Evolutionary conservation across 2,113 vertebrate genomes (phyloP), one percentile per base, ranked within the genome.

Genomic region (Alosa alosa): DNA sequence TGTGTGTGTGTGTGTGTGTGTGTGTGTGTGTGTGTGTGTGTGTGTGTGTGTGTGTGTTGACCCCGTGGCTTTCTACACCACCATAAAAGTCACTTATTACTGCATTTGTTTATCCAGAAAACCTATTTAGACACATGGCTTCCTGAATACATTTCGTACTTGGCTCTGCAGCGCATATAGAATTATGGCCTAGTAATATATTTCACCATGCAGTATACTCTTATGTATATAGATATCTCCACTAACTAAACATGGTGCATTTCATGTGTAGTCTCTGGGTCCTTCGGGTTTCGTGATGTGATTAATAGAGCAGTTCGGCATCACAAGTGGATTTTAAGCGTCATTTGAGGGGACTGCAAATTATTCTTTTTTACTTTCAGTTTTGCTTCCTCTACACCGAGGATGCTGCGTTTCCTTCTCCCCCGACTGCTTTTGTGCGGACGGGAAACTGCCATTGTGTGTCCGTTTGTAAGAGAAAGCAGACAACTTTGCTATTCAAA

Each of bases 361-460:
- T 89, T 86, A 64, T 86, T 86, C 82, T 81, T 36, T 83, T 87
- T 87, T 89, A 89, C 87, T 90, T 89, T 88, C 86, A 85, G 84
- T 88, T 91, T 49, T 50, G 72, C 86, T 89, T 87, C 84, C 85
- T 86, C 83, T 84, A 44, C 41, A 75, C 25, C 82, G 82, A 87
- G 86, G 90, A 91, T 88, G 85, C 87, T 83, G 82, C 68, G 47
- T 82, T 90, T 91, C 89, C 90, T 90, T 89, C 87, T n/a, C 82
- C 81, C 85, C 57, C 83, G 85, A 86, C 87, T 82, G 83, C 68
- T 86, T 86, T 89, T 91, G 75, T 86, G 89, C 49, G 55, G 84
- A 87, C 88, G 89, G 90, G 86, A 91, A 89, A 75, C 84, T 81
- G 85, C 89, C 72, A 89, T 91, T 90, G 89, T 91, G 83, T 90